These are phyloP conservation scores for Bradypodion pumilum DNA, from an alignment of 2,797 vertebrate genomes.

Conservation along the genomic window DNA sequence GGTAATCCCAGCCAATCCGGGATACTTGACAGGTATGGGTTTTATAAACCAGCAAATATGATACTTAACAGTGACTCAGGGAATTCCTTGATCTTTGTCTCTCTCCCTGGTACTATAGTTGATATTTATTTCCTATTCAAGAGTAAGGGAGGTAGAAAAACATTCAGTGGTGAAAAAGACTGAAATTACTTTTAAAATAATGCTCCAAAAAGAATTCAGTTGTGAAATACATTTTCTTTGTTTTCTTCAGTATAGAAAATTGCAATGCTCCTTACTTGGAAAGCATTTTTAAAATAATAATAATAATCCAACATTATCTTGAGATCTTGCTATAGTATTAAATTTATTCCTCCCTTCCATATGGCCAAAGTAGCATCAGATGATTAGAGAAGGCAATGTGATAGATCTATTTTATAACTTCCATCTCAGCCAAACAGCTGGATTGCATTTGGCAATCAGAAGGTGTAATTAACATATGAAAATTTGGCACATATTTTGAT, in stretches of 20 bases:
- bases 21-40: no score
- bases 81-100: neutral
- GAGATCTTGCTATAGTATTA: neutral
- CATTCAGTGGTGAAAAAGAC: neutral
- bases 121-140: neutral
- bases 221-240: neutral
- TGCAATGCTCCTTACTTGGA: neutral
- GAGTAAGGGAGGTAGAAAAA: neutral
- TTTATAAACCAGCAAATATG: no score
- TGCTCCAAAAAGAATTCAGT: neutral
- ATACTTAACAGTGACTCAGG: no score
- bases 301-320: neutral
- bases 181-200: neutral
- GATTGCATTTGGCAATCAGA: neutral
- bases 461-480: slow-evolving; percentile 19
- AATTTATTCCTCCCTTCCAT: neutral
- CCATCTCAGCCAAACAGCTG: neutral
- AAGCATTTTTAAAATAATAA: no score
- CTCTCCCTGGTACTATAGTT: neutral
- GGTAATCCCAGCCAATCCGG: no score
- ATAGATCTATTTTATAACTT: neutral
- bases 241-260: neutral
- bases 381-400: neutral
- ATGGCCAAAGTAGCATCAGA: neutral
- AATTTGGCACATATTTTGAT: slow-evolving; percentile 3